phyloP scores from a whole-genome alignment of 1,140 invertebrate genomes.

The Periplaneta americana region DNA sequence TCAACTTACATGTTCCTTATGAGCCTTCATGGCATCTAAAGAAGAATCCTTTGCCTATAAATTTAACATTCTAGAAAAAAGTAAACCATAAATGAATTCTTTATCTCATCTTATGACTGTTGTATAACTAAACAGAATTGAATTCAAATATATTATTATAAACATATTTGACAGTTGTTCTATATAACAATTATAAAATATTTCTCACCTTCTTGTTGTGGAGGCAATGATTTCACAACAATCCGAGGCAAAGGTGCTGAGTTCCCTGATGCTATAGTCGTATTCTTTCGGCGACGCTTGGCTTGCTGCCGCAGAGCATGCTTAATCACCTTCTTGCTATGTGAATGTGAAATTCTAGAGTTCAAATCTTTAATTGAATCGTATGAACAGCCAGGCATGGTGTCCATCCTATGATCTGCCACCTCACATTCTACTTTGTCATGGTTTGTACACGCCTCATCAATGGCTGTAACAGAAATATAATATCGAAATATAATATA shows the following conservation, averaged over 20 bases:
- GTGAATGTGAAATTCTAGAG: conserved; percentile 9
- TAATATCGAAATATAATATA: too few species aligned
- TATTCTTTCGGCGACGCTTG: conserved; percentile 69
- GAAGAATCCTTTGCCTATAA: too few species aligned
- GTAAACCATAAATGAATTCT: too few species aligned
- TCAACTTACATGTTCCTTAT: too few species aligned
- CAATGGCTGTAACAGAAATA: not conserved
- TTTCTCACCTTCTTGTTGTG: not conserved
- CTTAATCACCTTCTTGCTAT: conserved; percentile 41
- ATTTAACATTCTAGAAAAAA: too few species aligned
- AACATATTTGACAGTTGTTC: too few species aligned
- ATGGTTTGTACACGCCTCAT: not conserved
- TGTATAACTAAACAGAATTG: too few species aligned
- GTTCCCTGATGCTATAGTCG: conserved; percentile 62
- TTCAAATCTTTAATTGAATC: conserved; percentile 10
- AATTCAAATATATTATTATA: too few species aligned
- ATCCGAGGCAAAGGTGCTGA: conserved; percentile 56
- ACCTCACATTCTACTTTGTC: not conserved
- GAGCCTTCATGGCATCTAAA: too few species aligned
- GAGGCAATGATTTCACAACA: conserved; percentile 48
- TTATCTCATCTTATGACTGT: too few species aligned
- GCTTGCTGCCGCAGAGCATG: conserved; percentile 71
- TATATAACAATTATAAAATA: not conserved
- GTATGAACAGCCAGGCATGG: conserved; percentile 7
- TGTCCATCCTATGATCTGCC: conserved; percentile 5